Evolutionary conservation across 2,113 vertebrate genomes (phyloP).

Genomic region (Melospiza georgiana): DNA sequence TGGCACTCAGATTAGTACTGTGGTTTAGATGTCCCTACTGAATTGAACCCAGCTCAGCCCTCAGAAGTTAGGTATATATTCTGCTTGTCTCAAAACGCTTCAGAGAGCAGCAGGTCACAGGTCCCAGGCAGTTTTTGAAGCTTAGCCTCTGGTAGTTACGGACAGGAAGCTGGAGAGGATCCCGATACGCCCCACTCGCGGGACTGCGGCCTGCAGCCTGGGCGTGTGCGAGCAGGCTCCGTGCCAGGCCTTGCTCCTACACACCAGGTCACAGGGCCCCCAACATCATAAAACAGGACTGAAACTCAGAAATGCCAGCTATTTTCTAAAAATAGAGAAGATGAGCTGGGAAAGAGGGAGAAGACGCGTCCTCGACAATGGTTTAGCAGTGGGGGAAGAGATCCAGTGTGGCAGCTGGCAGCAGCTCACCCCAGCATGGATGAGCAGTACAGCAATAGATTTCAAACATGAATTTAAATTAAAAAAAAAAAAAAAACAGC

Average conservation of each 20-base stretch:
- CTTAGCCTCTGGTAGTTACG: background rate
- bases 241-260: background rate
- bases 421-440: background rate
- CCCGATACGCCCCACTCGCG: accelerated
- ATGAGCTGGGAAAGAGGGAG: background rate
- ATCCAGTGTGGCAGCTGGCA: accelerated
- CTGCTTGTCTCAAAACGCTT: background rate
- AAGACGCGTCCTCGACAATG: accelerated
- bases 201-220: background rate
- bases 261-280: background rate
- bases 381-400: background rate
- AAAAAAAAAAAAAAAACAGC: background rate
- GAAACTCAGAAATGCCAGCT: background rate
- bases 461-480: background rate
- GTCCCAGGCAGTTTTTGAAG: background rate
- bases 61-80: background rate
- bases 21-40: background rate
- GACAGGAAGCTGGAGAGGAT: background rate
- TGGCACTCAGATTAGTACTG: background rate
- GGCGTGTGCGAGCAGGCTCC: accelerated
- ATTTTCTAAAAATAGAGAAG: background rate
- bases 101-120: background rate
- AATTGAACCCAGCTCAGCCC: background rate
- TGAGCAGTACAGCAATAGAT: background rate
- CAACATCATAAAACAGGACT: background rate